Evolutionary conservation across 2,888 invertebrate species (phyloP), one percentile per base, ranked within the genome.

Genomic region (Scaptomyza flava): DNA sequence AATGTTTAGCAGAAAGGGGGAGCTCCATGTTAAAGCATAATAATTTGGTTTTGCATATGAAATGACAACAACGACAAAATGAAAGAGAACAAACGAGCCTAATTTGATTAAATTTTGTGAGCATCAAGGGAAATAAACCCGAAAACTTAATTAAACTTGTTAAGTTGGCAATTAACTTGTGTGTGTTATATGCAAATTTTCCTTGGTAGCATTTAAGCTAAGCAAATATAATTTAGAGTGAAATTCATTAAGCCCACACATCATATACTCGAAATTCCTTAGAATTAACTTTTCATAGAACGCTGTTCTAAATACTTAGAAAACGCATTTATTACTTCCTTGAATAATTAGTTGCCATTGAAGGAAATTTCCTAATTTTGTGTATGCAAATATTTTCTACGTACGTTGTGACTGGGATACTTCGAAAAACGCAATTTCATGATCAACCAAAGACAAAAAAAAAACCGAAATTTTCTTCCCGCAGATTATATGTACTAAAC

Each of bases 51-150:
- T 63, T 70, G 74, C 88, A 79, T 82, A 64, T 63, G 52, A 63
- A 69, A 79, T 70, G 64, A 38, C 30, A 45, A 36, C n/a, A 50
- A 34, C 30, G 47, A 36, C n/a, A 50, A 34, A 45, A 47, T 34
- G 61, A 46, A 64, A 45, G 30, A 69, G 48, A 34, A 20, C 34
- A 36, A 33, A 11, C 34, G 27, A 33, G 6, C 51, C 38, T 54
- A 45, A 42, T 30, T 54, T 33, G 41, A 59, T 60, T 12, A 53
- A 36, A 53, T 63, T 63, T 70, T 60, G 63, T 81, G 68, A 58
- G 73, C 82, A 79, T 50, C 83, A 48, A 30, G 83, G 83, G 83
- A 84, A 84, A 84, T 84, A 72, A 69, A 31, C 51, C 54, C 27
- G n/a, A 48, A 12, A 68, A 68, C 52, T 52, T 41, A 45, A 36